Conservation (phyloP, 2,113 vertebrate species). For the Murina feae region DNA sequence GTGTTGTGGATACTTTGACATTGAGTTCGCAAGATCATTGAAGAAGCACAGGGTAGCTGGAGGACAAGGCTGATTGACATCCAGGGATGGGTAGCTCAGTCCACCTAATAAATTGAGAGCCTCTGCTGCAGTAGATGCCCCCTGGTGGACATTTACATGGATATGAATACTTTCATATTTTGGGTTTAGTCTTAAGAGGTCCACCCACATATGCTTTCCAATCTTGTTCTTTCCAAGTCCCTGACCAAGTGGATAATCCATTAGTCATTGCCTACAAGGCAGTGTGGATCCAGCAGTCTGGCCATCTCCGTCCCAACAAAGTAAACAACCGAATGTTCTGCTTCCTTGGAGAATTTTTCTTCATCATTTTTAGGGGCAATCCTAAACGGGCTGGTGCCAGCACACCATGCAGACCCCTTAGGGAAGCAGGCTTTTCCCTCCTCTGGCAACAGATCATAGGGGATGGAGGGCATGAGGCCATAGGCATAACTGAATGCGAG, state of each 20-base stretch:
- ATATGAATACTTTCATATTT: background rate
- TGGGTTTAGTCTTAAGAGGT: background rate
- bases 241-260: background rate
- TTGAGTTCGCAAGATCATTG: background rate
- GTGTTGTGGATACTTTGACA: background rate
- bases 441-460: background rate
- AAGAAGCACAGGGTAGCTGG: background rate
- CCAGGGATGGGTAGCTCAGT: background rate
- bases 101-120: background rate
- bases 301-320: background rate
- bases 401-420: background rate
- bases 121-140: background rate
- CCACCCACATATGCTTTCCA: background rate
- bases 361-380: background rate
- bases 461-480: background rate
- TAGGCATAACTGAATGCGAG: background rate
- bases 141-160: background rate
- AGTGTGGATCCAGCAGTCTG: background rate
- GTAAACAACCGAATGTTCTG: background rate
- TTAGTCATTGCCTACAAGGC: background rate
- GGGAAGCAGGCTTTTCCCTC: background rate
- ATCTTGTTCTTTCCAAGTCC: constrained; percentile 36
- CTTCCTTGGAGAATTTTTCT: background rate
- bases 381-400: background rate
- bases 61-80: background rate